Evolutionary conservation across 2,797 vertebrate genomes (phyloP).

Genomic region (Sylvia borin): DNA sequence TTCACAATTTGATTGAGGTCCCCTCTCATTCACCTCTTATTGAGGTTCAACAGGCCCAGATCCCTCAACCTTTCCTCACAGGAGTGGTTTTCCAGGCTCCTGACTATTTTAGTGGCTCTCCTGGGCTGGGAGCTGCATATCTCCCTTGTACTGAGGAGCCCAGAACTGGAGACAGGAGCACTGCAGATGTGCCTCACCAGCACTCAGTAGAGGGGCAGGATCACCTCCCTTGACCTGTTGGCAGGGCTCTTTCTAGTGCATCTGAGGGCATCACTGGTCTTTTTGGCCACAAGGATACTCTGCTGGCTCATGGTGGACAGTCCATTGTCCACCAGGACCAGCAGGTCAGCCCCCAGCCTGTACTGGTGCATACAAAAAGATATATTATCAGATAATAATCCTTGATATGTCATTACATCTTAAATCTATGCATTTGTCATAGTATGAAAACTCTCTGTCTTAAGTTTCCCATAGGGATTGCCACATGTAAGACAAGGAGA

Average conservation of each 20-base stretch:
- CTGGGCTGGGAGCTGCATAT: neutral
- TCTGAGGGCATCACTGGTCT: neutral
- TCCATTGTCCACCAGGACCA: neutral
- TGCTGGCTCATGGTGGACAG: neutral
- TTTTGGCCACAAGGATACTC: neutral
- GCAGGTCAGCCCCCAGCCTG: neutral
- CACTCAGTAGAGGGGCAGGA: rapidly evolving
- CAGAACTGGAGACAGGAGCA: neutral
- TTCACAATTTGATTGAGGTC: neutral
- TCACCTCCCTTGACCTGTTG: neutral
- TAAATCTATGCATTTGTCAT: neutral
- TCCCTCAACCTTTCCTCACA: neutral
- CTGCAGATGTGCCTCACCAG: neutral
- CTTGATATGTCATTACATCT: neutral
- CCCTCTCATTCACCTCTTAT: neutral
- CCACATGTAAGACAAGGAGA: neutral
- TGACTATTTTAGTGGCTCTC: neutral
- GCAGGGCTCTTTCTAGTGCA: neutral
- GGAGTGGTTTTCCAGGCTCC: neutral
- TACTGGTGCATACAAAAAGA: too few species aligned
- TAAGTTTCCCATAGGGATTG: neutral
- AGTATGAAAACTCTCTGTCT: neutral
- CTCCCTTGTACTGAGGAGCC: neutral
- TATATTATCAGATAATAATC: neutral
- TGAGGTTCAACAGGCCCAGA: neutral